Evolutionary conservation across 92 coral and sea anemone genomes (phyloP).

Genomic region (Chrysogorgia sp.): DNA sequence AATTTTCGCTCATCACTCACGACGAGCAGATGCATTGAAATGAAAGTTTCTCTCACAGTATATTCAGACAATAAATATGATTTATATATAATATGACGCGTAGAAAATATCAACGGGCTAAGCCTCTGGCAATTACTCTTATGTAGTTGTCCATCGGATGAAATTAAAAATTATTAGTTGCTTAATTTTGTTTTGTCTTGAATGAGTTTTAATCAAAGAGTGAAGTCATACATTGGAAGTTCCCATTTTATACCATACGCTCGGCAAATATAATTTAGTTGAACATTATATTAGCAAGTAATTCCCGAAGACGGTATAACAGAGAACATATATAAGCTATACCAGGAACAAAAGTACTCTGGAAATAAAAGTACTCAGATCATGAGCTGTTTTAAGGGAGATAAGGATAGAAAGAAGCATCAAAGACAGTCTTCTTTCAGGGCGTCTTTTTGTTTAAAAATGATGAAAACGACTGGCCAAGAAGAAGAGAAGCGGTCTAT

Average conservation of each 20-base stretch:
- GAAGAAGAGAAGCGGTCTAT: background rate
- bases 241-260: background rate
- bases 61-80: too few relatives aligned
- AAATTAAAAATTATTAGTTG: background rate
- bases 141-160: background rate
- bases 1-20: background rate
- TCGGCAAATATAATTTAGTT: background rate
- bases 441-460: conserved; percentile 24
- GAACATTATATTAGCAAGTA: background rate
- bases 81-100: too few relatives aligned
- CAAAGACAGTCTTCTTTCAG: background rate
- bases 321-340: too few relatives aligned
- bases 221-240: background rate
- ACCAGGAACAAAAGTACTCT: too few relatives aligned
- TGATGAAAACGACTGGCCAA: conserved; percentile 16
- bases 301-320: background rate
- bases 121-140: too few relatives aligned
- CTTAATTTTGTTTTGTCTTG: background rate
- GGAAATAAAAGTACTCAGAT: too few relatives aligned
- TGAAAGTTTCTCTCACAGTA: too few relatives aligned
- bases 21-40: too few relatives aligned
- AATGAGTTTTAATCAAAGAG: background rate
- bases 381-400: too few relatives aligned
- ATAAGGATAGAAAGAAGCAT: too few relatives aligned
- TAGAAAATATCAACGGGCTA: too few relatives aligned